phyloP scores from a whole-genome alignment of 2,888 invertebrate genomes.

The Bellardia bayeri region DNA sequence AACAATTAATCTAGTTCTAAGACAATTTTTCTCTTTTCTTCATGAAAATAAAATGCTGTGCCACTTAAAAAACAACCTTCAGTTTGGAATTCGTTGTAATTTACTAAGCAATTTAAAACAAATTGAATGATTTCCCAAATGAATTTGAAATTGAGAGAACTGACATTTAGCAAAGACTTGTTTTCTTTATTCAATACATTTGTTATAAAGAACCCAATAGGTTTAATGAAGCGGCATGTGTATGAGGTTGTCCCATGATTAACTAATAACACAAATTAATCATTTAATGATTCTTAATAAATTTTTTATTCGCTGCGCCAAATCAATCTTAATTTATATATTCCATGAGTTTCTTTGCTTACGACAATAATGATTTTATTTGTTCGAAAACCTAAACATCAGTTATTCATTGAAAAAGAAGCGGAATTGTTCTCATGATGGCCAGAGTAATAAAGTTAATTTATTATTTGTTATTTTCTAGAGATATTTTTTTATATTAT shows the following conservation, averaged over 20 bases:
- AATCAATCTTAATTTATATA: conserved; percentile 46
- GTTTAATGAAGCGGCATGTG: background rate
- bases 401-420: conserved; percentile 33
- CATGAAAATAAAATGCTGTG: too few species aligned
- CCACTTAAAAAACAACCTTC: too few species aligned
- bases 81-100: too few species aligned
- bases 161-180: too few species aligned
- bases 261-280: conserved; percentile 20
- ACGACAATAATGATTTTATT: background rate
- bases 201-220: background rate
- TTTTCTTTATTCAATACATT: too few species aligned
- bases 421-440: conserved; percentile 22
- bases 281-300: conserved; percentile 29
- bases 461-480: background rate
- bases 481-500: conserved; percentile 2
- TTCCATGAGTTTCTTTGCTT: background rate
- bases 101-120: too few species aligned
- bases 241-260: background rate
- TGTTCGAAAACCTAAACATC: conserved; percentile 26
- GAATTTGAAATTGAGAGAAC: too few species aligned
- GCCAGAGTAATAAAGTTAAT: background rate
- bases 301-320: background rate
- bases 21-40: too few species aligned
- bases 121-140: too few species aligned
- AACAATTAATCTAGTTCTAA: too few species aligned